Evolutionary conservation across 2,888 invertebrate species (phyloP), one percentile per base, ranked within the genome.

Genomic region (Netelia melanura): DNA sequence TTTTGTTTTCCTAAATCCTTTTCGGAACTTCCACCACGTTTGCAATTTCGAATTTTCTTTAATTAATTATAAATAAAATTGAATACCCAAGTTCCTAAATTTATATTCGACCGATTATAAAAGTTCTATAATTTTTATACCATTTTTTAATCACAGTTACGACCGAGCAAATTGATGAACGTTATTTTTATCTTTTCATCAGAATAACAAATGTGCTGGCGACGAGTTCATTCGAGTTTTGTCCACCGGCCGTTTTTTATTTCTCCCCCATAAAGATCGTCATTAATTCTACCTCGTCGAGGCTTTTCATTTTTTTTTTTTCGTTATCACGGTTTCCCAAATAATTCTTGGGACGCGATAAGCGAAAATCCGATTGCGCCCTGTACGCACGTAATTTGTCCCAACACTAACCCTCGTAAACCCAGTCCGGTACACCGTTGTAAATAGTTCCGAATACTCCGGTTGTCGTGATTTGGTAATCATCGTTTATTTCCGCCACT

Each of bases 371-470:
- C 38, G 38, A 38, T 38, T 38, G 38, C 38, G 6, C 38, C 38
- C 38, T 21, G 38, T 38, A 38, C 38, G 38, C 38, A 6, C 38
- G 6, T 38, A 8, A 38, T 38, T 38, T 38, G 38, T 38, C 38
- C 6, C 38, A 58, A 92, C 93, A 92, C 93, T 90, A 91, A 97
- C 97, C 98, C 96, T 98, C 98, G 94, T 98, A 98, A 0, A 98
- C 97, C 98, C 98, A 99, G 94, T 99, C 98, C 44, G 98, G 97
- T 10, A 98, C 96, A 43, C 98, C 98, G 93, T 98, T 97, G 91
- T 97, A 97, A 75, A 98, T 95, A 9, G 95, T 95, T 48, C 96
- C 95, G 68, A 94, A 94, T 21, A 94, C 91, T 1, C 96, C 97
- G 88, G 95, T 96, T 0, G 92, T 94, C 0, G 98, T 97, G 52